These are phyloP conservation scores for Triplophysa yarkandensis DNA, from an alignment of 2,797 vertebrate species.

Conservation along the genomic window DNA sequence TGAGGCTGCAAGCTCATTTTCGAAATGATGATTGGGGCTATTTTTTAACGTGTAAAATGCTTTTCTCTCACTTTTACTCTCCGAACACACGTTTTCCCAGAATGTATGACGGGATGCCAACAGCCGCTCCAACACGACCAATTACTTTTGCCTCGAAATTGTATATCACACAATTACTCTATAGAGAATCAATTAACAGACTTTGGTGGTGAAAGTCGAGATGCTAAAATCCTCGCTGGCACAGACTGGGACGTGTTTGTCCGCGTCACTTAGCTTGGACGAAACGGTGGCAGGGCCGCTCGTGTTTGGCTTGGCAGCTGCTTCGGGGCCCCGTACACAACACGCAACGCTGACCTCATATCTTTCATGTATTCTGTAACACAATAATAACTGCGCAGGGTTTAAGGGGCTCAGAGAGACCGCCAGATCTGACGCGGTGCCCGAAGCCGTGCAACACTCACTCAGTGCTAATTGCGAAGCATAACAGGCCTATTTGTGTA, in stretches of 20 bases:
- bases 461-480: slow-evolving; percentile 53
- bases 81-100: slow-evolving; percentile 20
- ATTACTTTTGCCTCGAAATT: slow-evolving; percentile 44
- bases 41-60: slow-evolving; percentile 34
- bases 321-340: slow-evolving; percentile 44
- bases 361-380: slow-evolving; percentile 74
- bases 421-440: slow-evolving; percentile 44
- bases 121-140: slow-evolving; percentile 39
- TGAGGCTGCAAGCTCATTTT: slow-evolving; percentile 9
- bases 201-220: slow-evolving; percentile 43
- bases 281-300: slow-evolving; percentile 37
- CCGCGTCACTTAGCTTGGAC: slow-evolving; percentile 33
- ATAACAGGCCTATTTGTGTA: slow-evolving; percentile 57
- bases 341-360: slow-evolving; percentile 71
- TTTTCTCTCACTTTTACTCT: slow-evolving; percentile 32
- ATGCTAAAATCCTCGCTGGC: slow-evolving; percentile 33
- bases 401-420: slow-evolving; percentile 68
- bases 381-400: slow-evolving; percentile 68
- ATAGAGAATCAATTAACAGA: slow-evolving; percentile 56
- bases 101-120: slow-evolving; percentile 24
- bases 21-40: slow-evolving; percentile 29
- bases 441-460: slow-evolving; percentile 49
- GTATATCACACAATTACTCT: slow-evolving; percentile 54
- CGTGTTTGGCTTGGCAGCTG: slow-evolving; percentile 57
- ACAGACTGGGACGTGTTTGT: slow-evolving; percentile 31